Conservation (phyloP, 1,140 invertebrate species). For the Glossosoma conforme region DNA sequence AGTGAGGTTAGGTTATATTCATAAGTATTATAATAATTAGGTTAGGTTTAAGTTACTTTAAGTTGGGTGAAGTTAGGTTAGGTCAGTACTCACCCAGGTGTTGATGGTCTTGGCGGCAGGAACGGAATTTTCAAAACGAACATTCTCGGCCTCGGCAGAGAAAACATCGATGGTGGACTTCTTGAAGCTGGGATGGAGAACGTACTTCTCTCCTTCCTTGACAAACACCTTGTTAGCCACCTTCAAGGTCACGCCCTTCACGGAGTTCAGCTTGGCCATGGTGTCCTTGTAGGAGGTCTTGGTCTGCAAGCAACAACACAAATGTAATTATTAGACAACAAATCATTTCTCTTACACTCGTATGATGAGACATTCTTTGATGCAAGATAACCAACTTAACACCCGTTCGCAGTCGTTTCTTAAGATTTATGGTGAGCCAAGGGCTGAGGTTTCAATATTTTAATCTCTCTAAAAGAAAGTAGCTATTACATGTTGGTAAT, state of each 20-base stretch:
- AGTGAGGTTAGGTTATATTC: too few relatives aligned
- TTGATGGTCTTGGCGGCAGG: slow-evolving; percentile 20
- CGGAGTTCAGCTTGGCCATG: slow-evolving; percentile 16
- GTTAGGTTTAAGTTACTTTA: slow-evolving; percentile 53
- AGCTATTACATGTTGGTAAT: too few relatives aligned
- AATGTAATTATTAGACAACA: too few relatives aligned
- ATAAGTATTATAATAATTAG: too few relatives aligned
- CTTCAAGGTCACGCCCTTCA: slow-evolving; percentile 24
- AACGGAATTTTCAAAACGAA: slow-evolving; percentile 6
- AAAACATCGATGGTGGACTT: slow-evolving; percentile 18
- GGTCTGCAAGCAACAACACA: slow-evolving; percentile 7
- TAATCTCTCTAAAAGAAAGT: too few relatives aligned
- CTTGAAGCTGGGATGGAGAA: slow-evolving; percentile 14
- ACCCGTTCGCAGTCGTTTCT: too few relatives aligned
- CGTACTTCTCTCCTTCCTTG: slow-evolving; percentile 15
- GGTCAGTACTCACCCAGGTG: slow-evolving; percentile 10
- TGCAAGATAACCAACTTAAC: too few relatives aligned
- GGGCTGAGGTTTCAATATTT: too few relatives aligned
- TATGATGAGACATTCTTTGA: too few relatives aligned
- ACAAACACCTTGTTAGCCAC: slow-evolving; percentile 26
- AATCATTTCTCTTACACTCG: too few relatives aligned
- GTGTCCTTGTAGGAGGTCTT: slow-evolving; percentile 20
- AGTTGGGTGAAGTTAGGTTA: too few relatives aligned
- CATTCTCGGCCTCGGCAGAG: slow-evolving; percentile 19
- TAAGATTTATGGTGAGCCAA: too few relatives aligned